Evolutionary conservation across 2,113 vertebrate genomes (phyloP).

Genomic region (Saccopteryx leptura): DNA sequence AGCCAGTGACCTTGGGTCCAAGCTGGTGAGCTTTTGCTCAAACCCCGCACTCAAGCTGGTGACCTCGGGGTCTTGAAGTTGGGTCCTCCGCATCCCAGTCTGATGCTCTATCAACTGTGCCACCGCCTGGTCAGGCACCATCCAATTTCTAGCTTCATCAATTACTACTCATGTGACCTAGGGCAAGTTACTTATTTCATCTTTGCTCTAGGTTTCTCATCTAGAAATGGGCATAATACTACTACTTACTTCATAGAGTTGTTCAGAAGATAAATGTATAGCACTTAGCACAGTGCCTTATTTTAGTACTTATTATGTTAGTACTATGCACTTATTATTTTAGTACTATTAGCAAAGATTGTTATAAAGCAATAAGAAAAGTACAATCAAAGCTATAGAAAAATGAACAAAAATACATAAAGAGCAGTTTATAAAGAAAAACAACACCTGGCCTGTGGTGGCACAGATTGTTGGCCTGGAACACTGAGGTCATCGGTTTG

Average conservation of each 20-base stretch:
- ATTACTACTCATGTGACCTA: background rate
- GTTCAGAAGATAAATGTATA: constrained; percentile 24
- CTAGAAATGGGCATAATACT: constrained; percentile 6
- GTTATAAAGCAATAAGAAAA: constrained; percentile 45
- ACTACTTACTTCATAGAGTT: background rate
- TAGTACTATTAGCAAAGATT: background rate
- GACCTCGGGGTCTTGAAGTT: too few relatives aligned
- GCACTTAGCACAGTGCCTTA: background rate
- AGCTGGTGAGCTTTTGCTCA: too few relatives aligned
- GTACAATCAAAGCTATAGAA: constrained; percentile 4
- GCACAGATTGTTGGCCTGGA: too few relatives aligned
- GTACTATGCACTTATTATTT: background rate
- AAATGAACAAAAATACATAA: constrained; percentile 7
- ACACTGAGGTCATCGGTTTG: too few relatives aligned
- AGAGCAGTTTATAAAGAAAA: background rate
- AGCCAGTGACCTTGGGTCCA: too few relatives aligned
- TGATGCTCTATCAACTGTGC: too few relatives aligned
- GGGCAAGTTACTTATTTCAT: background rate
- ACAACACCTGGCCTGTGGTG: background rate
- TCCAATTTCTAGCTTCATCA: background rate
- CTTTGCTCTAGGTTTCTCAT: constrained; percentile 25
- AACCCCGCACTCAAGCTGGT: too few relatives aligned
- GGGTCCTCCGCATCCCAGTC: too few relatives aligned
- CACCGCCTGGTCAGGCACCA: too few relatives aligned
- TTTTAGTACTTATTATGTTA: background rate